Evolutionary conservation across 2,888 invertebrate species (phyloP), one percentile per base, ranked within the genome.

Genomic region (Hypomecis atomaria): DNA sequence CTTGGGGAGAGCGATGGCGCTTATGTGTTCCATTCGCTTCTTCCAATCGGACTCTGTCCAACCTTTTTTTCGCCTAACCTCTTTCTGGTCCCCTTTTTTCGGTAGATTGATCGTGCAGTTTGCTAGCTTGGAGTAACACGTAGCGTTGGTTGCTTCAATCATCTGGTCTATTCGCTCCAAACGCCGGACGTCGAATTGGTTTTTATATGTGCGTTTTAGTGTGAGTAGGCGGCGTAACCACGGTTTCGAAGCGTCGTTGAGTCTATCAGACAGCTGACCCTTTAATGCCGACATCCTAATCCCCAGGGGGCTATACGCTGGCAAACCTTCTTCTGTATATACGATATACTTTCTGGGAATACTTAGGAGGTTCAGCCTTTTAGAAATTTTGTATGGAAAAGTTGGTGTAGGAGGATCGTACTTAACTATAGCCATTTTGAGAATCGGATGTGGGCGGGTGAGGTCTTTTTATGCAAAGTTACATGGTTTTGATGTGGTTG

Each of bases 1-100:
- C 70, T 79, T 88, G 0, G 90, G 88, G 9, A 59, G 77, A 3
- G 90, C 80, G 4, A 92, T 86, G 56, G 83, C 83, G 4, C 76
- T 66, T 34, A 91, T 87, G 36, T 90, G 85, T 10, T 90, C 90
- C 88, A 88, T 89, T 60, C 89, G 90, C 61, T 88, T 89, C 72
- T 89, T 89, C 90, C 90, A 90, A 4, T 89, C 90, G 40, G 79
- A 81, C 59, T 87, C 84, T 0, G 84, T 75, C 90, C 90, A 90
- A 0, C 81, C 84, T 4, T 75, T 76, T 65, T 84, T 89, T 74
- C 85, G 88, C 70, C 83, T 89, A 0, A 78, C 64, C 0, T 88
- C 87, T 64, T 86, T 86, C 0, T 71, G 67, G 11, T 88, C 87
- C 42, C 75, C 74, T 66, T 84, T 86, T 85, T 90, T 47, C 11